Percentiles rank a stretch among this genome's conserved stretches.
Evolutionary conservation across 2,797 vertebrate species (phyloP).

Genomic region (Potorous gilbertii): DNA sequence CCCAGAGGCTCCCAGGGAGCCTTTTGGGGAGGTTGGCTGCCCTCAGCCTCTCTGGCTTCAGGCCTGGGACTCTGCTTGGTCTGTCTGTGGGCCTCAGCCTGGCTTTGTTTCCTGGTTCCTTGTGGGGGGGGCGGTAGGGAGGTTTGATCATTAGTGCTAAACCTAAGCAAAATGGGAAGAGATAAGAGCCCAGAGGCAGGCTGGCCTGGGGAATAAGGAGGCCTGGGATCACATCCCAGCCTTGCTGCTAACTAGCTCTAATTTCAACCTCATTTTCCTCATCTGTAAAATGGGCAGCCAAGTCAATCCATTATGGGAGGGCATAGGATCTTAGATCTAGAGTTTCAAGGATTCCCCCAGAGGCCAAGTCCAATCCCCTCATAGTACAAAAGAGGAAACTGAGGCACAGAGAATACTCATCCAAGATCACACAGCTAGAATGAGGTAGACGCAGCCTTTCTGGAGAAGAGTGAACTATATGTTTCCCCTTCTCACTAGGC

Average conservation of each 20-base stretch:
- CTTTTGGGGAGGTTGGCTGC: background rate
- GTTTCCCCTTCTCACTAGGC: no score
- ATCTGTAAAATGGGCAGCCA: background rate
- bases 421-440: background rate
- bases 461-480: background rate
- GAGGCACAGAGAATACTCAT: background rate
- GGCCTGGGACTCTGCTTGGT: background rate
- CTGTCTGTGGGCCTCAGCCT: background rate
- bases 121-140: background rate
- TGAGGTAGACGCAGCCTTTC: background rate
- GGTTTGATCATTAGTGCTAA: background rate
- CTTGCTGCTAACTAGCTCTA: background rate
- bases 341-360: background rate
- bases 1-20: background rate
- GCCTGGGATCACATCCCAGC: background rate
- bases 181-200: background rate
- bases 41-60: background rate
- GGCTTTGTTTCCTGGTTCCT: background rate
- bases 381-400: background rate
- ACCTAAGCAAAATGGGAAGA: background rate
- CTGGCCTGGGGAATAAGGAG: background rate
- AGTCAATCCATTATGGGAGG: background rate
- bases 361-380: background rate
- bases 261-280: background rate
- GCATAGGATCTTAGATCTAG: constrained; percentile 4